These are phyloP conservation scores for Deladenus siricidicola DNA, from an alignment of 2,888 invertebrate genomes.

Conservation along the genomic window DNA sequence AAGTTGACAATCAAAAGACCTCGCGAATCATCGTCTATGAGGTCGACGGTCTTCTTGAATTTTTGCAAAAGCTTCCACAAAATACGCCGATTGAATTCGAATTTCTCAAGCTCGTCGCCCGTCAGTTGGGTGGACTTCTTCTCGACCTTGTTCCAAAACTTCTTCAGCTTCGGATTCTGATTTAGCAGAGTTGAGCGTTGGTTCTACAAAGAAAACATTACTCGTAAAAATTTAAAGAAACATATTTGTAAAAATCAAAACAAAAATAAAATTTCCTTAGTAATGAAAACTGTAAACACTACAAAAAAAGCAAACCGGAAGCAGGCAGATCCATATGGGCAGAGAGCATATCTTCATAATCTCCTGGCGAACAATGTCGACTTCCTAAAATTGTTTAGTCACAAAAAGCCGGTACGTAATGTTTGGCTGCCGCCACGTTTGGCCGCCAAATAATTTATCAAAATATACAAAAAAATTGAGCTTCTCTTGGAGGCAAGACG, in stretches of 20 bases:
- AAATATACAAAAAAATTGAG: no score
- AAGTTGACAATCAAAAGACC: slow-evolving; percentile 19
- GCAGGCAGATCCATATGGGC: slow-evolving; percentile 73
- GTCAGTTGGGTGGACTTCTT: slow-evolving; percentile 65
- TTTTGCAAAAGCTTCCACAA: slow-evolving; percentile 75
- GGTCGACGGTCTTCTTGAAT: slow-evolving; percentile 73
- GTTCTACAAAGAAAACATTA: no score
- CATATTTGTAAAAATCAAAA: not conserved
- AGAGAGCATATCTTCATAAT: slow-evolving; percentile 81
- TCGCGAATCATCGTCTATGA: slow-evolving; percentile 54
- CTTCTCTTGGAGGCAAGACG: no score
- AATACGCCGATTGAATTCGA: slow-evolving; percentile 62
- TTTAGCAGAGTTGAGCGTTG: slow-evolving; percentile 77
- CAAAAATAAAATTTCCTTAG: no score
- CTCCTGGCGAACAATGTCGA: slow-evolving; percentile 81
- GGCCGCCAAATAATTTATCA: no score
- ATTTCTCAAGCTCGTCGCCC: slow-evolving; percentile 20
- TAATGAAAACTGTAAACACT: no score
- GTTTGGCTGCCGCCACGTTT: no score
- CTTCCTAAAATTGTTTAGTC: slow-evolving; percentile 62
- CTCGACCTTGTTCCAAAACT: slow-evolving; percentile 80
- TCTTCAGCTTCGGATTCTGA: slow-evolving; percentile 77
- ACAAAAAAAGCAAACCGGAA: slow-evolving; percentile 1
- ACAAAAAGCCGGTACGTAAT: no score
- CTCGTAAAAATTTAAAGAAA: not conserved